Evolutionary conservation across 2,113 vertebrate genomes (phyloP), one percentile per base, ranked within the genome.

Genomic region (Ceyx cyanopectus): DNA sequence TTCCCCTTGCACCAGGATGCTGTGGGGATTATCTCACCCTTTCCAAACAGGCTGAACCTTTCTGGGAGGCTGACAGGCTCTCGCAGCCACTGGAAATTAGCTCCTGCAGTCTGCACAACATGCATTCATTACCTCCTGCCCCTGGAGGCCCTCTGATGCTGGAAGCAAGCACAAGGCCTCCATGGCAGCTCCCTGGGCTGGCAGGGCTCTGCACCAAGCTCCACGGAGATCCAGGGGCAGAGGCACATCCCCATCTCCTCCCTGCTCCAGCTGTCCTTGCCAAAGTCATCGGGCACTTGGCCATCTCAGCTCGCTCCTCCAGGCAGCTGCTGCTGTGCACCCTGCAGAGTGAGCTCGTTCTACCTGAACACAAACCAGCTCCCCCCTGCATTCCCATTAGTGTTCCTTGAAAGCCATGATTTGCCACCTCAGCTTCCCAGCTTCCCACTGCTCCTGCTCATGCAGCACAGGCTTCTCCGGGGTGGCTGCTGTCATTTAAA

Each of bases 401-500:
- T 14, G 63, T n/a, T 58, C 12, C 80, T 73, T 50, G 63, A 68
- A 82, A 79, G 16, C 30, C 29, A 10, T 63, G 57, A 72, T 85
- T 70, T 29, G 1, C 48, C 66, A 54, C 29, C 73, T 78, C 9
- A 2, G 40, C 57, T 53, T 81, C 61, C 51, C 2, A 7, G 61
- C 9, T 0, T 29, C 65, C 82, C 0, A 1, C 81, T 84, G 48
- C 37, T 93, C 37, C 56, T 32, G 34, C 69, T 81, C 10, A 3
- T 2, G 6, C 17, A 6, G 54, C 5, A 0, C 37, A 16, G 69
- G 57, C 34, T 93, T 81, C 1, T 0, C 56, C 43, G 46, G 22
- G 43, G 5, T 43, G 48, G 43, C 12, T 93, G 48, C 84, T 88
- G 43, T 74, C 66, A 48, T 65, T 90, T 67, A 72, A 89, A 95